These are phyloP conservation scores for Enteromius mattozi DNA, from an alignment of 2,797 vertebrate species.

Conservation along the genomic window DNA sequence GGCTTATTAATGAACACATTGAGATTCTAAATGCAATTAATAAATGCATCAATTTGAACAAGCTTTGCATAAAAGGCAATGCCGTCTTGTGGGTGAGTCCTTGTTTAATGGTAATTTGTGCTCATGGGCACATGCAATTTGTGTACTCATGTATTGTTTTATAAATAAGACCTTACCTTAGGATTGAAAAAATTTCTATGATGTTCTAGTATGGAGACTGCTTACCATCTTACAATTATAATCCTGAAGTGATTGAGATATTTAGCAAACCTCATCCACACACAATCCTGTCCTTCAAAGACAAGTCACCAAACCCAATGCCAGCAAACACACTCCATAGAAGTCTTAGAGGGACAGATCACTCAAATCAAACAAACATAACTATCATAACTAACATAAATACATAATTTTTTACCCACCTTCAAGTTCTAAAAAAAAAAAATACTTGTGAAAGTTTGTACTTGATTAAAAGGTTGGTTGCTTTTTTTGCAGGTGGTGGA, in stretches of 20 bases:
- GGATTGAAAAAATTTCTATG: neutral
- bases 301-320: neutral
- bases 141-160: neutral
- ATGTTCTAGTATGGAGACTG: neutral
- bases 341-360: neutral
- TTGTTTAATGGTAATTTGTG: neutral
- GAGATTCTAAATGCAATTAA: conserved; percentile 17
- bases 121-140: neutral
- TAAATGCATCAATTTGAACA: conserved; percentile 1
- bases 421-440: too few species aligned
- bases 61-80: conserved; percentile 6
- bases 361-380: neutral
- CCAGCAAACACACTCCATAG: neutral
- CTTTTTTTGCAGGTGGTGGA: neutral
- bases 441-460: too few species aligned
- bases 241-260: neutral
- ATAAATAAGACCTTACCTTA: neutral
- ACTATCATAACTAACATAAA: too few species aligned
- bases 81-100: neutral
- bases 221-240: neutral
- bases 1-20: conserved; percentile 15
- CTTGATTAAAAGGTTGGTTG: neutral
- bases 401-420: neutral
- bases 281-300: neutral
- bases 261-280: neutral